A percentile compares a stretch with the other conserved stretches of the same genome.
phyloP scores from a whole-genome alignment of 1,140 invertebrate species.

The Drosophila hydei region DNA sequence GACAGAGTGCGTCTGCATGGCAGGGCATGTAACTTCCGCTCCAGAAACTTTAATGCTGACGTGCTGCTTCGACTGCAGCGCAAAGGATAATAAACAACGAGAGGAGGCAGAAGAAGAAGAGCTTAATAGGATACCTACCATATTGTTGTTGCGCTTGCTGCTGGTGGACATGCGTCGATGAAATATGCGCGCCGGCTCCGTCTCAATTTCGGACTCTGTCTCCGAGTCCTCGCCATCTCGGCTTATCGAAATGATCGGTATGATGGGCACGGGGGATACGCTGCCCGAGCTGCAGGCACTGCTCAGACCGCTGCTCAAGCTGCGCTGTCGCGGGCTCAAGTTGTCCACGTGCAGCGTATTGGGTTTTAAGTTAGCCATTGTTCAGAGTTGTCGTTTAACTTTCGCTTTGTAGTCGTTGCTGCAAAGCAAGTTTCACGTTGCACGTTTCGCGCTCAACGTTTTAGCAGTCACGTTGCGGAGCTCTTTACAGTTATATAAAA shows the following conservation, averaged over 20 bases:
- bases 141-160: constrained; percentile 86
- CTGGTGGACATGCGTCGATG: constrained; percentile 87
- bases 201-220: constrained; percentile 88
- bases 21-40: constrained; percentile 68
- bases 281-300: constrained; percentile 77
- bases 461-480: constrained; percentile 40
- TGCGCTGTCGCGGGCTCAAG: constrained; percentile 36
- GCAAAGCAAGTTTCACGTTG: constrained; percentile 31
- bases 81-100: constrained; percentile 13
- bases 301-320: constrained; percentile 55
- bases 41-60: constrained; percentile 60
- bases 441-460: constrained; percentile 8
- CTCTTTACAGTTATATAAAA: constrained; percentile 44
- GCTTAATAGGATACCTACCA: constrained; percentile 84
- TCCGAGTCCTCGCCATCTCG: constrained; percentile 85
- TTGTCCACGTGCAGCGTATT: constrained; percentile 60
- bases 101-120: neutral
- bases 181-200: constrained; percentile 87
- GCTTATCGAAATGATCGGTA: constrained; percentile 77
- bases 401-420: constrained; percentile 23
- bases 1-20: constrained; percentile 44
- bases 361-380: constrained; percentile 69
- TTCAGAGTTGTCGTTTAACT: constrained; percentile 23
- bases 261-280: constrained; percentile 72
- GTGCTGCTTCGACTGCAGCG: constrained; percentile 47